These are phyloP conservation scores for Pseudonaja textilis DNA, from an alignment of 2,113 vertebrate genomes.

Conservation along the genomic window DNA sequence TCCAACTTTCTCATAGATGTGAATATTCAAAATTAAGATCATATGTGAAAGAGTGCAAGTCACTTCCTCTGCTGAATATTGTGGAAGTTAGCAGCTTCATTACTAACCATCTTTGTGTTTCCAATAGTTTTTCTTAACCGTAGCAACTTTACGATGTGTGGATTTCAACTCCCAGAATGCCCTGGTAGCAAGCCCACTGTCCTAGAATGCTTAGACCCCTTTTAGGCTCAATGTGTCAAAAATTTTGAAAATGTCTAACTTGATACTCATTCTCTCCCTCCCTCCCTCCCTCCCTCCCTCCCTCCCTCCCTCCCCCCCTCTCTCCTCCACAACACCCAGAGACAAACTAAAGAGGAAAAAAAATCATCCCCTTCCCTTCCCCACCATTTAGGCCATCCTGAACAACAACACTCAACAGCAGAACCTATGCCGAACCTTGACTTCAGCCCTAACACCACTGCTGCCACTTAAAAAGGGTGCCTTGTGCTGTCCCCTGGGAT, in stretches of 20 bases:
- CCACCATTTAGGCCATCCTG: not conserved
- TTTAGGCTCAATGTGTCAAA: not conserved
- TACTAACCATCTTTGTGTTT: not conserved
- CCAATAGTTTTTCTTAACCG: not conserved
- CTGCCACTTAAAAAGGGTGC: not conserved
- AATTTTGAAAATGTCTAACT: not conserved
- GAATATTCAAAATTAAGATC: conserved; percentile 21
- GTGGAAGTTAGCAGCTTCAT: not conserved
- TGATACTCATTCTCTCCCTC: no score
- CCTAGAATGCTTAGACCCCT: not conserved
- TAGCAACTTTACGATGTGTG: not conserved
- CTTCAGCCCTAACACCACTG: not conserved
- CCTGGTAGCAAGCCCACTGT: not conserved
- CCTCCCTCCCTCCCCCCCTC: no score
- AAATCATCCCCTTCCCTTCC: no score
- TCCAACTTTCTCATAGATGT: conserved; percentile 15
- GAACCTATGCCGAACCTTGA: not conserved
- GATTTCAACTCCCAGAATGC: not conserved
- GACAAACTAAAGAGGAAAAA: not conserved
- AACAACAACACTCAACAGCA: not conserved
- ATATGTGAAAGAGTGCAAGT: conserved; percentile 14
- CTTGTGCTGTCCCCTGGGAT: not conserved
- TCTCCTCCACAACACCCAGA: not conserved
- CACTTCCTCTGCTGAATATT: conserved; percentile 11
- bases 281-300: no score